Percentiles rank a stretch among this genome's conserved stretches.
phyloP scores from a whole-genome alignment of 2,797 vertebrate species.

The Acrossocheilus fasciatus region DNA sequence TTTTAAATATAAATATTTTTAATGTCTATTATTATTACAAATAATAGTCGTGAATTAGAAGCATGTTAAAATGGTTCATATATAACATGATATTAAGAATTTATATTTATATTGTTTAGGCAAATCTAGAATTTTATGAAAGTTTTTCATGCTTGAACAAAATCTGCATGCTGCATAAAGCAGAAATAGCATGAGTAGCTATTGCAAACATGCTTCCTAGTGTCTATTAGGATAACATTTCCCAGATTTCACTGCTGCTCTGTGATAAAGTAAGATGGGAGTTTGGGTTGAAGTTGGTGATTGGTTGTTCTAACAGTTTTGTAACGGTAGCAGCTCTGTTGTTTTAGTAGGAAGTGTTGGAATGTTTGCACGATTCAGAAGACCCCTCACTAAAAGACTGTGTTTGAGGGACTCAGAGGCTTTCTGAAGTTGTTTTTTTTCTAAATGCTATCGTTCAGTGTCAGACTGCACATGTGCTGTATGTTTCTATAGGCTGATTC shows the following conservation, averaged over 20 bases:
- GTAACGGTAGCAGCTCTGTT: conserved; percentile 58
- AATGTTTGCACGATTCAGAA: conserved; percentile 54
- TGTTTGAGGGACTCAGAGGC: not conserved
- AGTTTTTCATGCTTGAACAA: not conserved
- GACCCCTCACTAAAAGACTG: conserved; percentile 1
- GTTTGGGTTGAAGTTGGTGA: conserved; percentile 36
- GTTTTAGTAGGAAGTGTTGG: conserved; percentile 54
- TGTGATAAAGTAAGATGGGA: conserved; percentile 53
- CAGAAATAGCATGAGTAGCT: not conserved
- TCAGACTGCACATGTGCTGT: conserved; percentile 13
- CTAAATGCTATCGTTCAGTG: conserved; percentile 18
- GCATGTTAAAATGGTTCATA: no score
- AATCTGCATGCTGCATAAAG: not conserved
- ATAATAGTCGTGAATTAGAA: no score
- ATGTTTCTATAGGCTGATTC: conserved; percentile 22
- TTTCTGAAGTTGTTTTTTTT: conserved; percentile 15
- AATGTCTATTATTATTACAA: no score
- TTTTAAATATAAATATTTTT: no score
- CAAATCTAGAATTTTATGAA: not conserved
- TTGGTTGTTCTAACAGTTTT: conserved; percentile 40
- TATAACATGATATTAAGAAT: not conserved
- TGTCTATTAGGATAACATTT: conserved; percentile 20
- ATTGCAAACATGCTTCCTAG: not conserved
- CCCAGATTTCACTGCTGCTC: conserved; percentile 19
- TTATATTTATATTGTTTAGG: not conserved